phyloP scores from a whole-genome alignment of 1,140 invertebrate species.

The Eriosoma lanigerum region DNA sequence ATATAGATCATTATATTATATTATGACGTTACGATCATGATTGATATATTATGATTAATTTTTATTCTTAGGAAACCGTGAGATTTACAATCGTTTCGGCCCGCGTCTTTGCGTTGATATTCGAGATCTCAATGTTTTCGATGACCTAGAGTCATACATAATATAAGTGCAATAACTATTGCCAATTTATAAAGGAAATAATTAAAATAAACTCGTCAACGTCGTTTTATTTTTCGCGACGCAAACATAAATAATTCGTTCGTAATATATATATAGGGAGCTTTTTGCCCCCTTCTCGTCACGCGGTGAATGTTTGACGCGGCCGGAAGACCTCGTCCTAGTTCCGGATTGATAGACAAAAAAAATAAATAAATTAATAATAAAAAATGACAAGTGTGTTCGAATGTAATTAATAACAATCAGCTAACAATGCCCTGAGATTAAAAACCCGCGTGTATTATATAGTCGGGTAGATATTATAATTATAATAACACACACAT shows the following conservation, averaged over 20 bases:
- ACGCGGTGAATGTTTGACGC: slow-evolving; percentile 41
- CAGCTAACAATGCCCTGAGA: background rate
- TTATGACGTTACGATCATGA: too few species aligned
- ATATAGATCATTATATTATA: too few species aligned
- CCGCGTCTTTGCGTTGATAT: background rate
- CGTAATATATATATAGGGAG: background rate
- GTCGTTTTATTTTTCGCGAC: background rate
- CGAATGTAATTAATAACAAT: slow-evolving; percentile 38
- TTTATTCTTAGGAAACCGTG: background rate
- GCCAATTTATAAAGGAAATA: background rate
- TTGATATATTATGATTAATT: too few species aligned
- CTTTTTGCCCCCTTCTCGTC: background rate
- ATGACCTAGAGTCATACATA: background rate
- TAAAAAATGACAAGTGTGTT: slow-evolving; percentile 36
- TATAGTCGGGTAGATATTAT: too few species aligned
- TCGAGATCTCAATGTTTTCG: background rate
- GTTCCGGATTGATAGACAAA: slow-evolving; percentile 45
- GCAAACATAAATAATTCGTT: background rate
- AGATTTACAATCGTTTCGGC: background rate
- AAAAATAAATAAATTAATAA: too few species aligned
- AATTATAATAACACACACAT: background rate
- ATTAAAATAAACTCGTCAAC: background rate
- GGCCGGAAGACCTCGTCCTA: slow-evolving; percentile 51
- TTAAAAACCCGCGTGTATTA: background rate
- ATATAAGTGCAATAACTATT: background rate